Conservation (phyloP, 2,797 vertebrate species). For the Philypnodon macrostomus region DNA sequence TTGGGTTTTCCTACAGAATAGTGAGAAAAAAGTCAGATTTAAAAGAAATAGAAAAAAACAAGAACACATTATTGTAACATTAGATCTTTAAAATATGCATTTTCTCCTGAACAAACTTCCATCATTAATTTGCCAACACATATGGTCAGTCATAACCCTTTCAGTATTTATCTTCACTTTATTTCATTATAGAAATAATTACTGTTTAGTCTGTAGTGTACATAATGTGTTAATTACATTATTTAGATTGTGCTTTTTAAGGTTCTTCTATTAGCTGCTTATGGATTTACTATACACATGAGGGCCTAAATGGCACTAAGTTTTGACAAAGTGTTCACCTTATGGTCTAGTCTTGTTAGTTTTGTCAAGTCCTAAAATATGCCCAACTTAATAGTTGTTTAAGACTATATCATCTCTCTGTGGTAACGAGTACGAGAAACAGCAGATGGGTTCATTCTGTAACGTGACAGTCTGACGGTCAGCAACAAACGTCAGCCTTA, state of each 20-base stretch:
- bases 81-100: too few species aligned
- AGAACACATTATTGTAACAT: not conserved
- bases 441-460: not conserved
- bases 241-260: not conserved
- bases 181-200: too few species aligned
- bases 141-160: too few species aligned
- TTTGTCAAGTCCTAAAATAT: not conserved
- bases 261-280: not conserved
- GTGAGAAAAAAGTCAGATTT: not conserved
- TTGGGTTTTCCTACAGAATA: conserved; percentile 82
- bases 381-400: not conserved
- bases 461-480: conserved; percentile 28
- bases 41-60: not conserved
- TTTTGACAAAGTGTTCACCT: not conserved
- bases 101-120: too few species aligned
- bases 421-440: not conserved
- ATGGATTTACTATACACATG: not conserved
- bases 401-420: not conserved
- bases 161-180: too few species aligned
- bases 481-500: conserved; percentile 54
- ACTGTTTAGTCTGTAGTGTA: too few species aligned
- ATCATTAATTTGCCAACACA: too few species aligned
- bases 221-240: too few species aligned
- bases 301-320: not conserved
- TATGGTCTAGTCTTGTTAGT: not conserved